These are phyloP conservation scores for Mayetiola destructor DNA, from an alignment of 2,888 invertebrate genomes.

Conservation along the genomic window DNA sequence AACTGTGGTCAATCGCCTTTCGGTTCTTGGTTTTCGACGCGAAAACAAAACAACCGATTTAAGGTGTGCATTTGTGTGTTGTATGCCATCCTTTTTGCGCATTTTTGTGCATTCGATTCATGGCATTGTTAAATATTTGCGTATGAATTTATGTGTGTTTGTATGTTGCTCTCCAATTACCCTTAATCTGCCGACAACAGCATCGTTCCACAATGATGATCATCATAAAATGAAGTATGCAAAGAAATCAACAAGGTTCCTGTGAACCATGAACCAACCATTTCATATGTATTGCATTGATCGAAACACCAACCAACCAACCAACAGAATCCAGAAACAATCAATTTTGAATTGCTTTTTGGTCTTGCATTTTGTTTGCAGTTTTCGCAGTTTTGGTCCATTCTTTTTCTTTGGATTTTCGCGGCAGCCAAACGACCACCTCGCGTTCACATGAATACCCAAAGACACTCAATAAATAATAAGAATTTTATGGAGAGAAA, in stretches of 20 bases:
- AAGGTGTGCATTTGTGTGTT: background rate
- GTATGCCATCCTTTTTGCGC: background rate
- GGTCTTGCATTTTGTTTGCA: background rate
- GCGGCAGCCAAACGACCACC: too few relatives aligned
- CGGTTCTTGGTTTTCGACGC: too few relatives aligned
- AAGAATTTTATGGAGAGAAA: conserved; percentile 8
- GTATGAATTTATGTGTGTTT: background rate
- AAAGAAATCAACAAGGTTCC: background rate
- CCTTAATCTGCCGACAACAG: conserved; percentile 10
- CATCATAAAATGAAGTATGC: background rate
- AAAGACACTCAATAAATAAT: conserved; percentile 12
- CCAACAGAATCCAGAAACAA: too few relatives aligned
- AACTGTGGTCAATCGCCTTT: too few relatives aligned
- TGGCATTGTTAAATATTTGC: conserved; percentile 6
- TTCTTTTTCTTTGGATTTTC: background rate
- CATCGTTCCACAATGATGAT: background rate
- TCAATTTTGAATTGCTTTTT: background rate
- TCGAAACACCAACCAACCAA: too few relatives aligned
- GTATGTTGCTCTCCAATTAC: conserved; percentile 13
- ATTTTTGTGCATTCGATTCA: background rate
- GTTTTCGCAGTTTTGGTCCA: background rate
- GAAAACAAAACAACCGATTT: too few relatives aligned
- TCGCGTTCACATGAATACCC: background rate
- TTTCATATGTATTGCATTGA: background rate
- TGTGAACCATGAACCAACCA: background rate